Evolutionary conservation across 2,113 vertebrate genomes (phyloP).

Genomic region (Crotalus tigris): DNA sequence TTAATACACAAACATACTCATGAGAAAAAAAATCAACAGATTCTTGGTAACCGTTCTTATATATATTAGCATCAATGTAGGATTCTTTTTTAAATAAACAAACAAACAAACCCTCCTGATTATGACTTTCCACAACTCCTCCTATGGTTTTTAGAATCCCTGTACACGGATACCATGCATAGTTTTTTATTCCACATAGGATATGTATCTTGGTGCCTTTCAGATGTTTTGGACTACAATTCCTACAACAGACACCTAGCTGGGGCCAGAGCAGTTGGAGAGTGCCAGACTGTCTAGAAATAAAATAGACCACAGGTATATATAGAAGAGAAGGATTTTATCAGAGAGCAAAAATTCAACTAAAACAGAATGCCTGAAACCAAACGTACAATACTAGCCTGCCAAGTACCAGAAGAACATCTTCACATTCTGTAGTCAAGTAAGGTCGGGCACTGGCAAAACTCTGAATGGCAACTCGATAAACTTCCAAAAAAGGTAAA

Average conservation of each 20-base stretch:
- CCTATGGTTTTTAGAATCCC: background rate
- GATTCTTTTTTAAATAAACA: background rate
- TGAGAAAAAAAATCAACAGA: background rate
- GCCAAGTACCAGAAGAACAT: constrained; percentile 90
- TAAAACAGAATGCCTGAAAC: background rate
- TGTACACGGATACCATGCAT: background rate
- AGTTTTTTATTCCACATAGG: background rate
- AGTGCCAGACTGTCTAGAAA: background rate
- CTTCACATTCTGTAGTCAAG: constrained; percentile 91
- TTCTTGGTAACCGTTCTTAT: background rate
- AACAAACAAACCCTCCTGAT: background rate
- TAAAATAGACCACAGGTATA: background rate
- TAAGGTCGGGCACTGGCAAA: constrained; percentile 91
- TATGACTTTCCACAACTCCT: background rate
- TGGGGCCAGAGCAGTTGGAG: background rate
- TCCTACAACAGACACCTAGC: background rate
- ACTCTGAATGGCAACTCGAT: constrained; percentile 93
- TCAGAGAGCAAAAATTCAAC: background rate
- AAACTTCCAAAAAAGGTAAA: constrained; percentile 90
- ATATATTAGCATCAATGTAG: background rate
- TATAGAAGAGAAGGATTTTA: background rate
- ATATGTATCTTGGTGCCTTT: background rate
- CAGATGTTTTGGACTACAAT: background rate
- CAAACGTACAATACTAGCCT: constrained; percentile 92
- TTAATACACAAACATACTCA: background rate